Evolutionary conservation across 2,888 invertebrate genomes (phyloP), one percentile per base, ranked within the genome.

Genomic region (Stramonita haemastoma): DNA sequence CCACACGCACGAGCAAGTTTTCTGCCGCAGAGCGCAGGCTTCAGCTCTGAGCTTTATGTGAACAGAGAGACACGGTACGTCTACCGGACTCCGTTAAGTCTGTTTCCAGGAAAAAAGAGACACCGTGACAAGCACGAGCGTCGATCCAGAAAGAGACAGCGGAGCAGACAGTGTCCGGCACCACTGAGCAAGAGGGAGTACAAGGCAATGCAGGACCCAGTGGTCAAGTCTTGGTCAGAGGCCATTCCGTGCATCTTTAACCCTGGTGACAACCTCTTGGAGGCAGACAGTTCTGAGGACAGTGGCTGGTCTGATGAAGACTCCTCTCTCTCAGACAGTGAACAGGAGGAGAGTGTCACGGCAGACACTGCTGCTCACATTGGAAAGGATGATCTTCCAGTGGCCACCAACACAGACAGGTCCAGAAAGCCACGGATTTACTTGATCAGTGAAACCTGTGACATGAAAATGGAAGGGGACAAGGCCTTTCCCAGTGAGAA

Each of bases 251-350:
- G 79, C 5, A n/a, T 87, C 15, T 26, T 4, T 6, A n/a, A 4
- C 77, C 29, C 19, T 5, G 29, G 70, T 5, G 1, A n/a, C 15
- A 32, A 15, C 4, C 32, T 26, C 22, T 26, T 15, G 1, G 57
- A 77, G 1, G 11, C 29, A 1, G 8, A 6, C 0, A 17, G 32
- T 56, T 79, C 77, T 1, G 26, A 15, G 2, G 87, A 87, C 8
- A 81, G 60, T 57, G 15, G 29, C 26, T 87, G 79, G 87, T 86
- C 86, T 57, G 60, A 86, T 57, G 86, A 86, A 22, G 86, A 86
- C 5, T 60, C 86, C 57, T 85, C 13, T n/a, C 34, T 66, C 66
- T 66, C 86, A 57, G 57, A 46, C 83, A 13, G 11, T 17, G 29
- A 29, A n/a, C 17, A 26, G 11, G 66, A 66, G 32, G 5, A 60